phyloP scores from a whole-genome alignment of 2,888 invertebrate genomes.

The Prosopocoilus inquinatus region DNA sequence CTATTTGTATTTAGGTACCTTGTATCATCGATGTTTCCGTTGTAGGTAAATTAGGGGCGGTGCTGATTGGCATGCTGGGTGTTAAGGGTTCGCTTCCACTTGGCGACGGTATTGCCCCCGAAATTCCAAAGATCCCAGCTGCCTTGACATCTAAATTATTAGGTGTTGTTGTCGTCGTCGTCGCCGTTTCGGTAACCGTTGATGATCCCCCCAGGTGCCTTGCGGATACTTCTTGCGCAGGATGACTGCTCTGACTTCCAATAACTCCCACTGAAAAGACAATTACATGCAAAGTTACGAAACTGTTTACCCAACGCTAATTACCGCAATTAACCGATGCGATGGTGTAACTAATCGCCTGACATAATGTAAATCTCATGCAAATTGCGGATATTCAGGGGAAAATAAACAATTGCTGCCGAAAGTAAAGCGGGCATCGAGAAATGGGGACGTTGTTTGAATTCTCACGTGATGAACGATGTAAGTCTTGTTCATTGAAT shows the following conservation, averaged over 20 bases:
- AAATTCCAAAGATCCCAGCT: constrained; percentile 49
- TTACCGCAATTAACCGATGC: neutral
- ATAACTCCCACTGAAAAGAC: constrained; percentile 65
- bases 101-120: neutral
- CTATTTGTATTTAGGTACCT: constrained; percentile 49
- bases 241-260: constrained; percentile 63
- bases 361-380: no score
- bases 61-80: constrained; percentile 43
- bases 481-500: no score
- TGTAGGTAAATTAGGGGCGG: constrained; percentile 41
- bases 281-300: neutral
- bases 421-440: no score
- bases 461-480: no score
- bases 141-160: constrained; percentile 49
- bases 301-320: neutral
- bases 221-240: constrained; percentile 59
- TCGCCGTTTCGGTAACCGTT: neutral
- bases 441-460: no score
- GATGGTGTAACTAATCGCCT: neutral
- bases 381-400: no score
- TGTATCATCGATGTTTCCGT: constrained; percentile 57
- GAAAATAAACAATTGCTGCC: no score
- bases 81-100: constrained; percentile 36
- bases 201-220: constrained; percentile 55
- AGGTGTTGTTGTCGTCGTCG: constrained; percentile 14